Percentiles rank a stretch among this genome's conserved stretches.
phyloP scores from a whole-genome alignment of 2,113 vertebrate genomes.

The Butastur rufipennis region DNA sequence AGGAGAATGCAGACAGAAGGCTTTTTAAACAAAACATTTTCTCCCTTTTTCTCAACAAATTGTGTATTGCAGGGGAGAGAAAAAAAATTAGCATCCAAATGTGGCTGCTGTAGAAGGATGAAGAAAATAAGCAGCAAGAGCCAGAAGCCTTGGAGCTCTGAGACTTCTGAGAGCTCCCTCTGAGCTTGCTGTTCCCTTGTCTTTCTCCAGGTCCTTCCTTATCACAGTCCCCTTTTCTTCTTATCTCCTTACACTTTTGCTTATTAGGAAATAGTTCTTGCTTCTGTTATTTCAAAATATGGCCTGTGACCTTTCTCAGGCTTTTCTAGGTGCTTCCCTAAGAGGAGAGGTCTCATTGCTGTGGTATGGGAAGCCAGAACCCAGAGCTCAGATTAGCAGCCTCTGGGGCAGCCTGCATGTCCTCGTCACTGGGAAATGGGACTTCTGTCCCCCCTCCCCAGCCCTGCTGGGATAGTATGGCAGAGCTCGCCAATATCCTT shows the following conservation, averaged over 20 bases:
- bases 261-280: background rate
- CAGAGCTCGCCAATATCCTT: background rate
- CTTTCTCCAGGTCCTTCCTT: background rate
- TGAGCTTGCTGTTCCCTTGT: background rate
- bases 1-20: background rate
- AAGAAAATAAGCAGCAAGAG: background rate
- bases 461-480: background rate
- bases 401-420: background rate
- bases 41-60: background rate
- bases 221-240: background rate
- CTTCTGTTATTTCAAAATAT: background rate
- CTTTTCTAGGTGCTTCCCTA: background rate
- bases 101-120: background rate
- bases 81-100: background rate
- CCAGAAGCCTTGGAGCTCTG: background rate
- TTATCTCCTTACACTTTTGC: background rate
- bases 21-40: background rate
- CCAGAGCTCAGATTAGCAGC: background rate
- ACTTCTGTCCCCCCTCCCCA: background rate
- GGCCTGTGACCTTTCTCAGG: background rate
- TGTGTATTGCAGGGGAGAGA: background rate
- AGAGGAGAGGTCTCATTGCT: background rate
- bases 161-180: background rate
- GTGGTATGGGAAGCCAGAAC: background rate
- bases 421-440: fast-evolving